Conservation (phyloP, 1,140 invertebrate genomes). For the Brachionus manjavacas region DNA sequence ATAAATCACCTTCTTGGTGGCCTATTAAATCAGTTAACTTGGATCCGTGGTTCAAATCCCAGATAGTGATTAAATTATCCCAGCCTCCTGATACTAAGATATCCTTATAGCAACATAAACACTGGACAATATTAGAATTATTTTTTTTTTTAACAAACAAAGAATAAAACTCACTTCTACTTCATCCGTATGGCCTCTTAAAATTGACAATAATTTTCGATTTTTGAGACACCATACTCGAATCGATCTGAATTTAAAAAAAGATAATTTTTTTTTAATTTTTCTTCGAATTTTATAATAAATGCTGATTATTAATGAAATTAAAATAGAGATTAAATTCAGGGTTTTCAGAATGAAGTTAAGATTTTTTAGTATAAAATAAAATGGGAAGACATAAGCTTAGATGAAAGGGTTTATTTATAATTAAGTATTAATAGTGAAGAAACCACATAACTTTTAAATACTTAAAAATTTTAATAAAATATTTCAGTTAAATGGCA, state of each 20-base stretch:
- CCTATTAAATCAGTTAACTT: conserved; percentile 45
- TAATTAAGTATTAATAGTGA: too few species aligned
- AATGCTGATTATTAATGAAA: too few species aligned
- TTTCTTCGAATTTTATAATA: neutral
- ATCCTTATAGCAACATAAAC: conserved; percentile 45
- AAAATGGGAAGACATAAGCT: too few species aligned
- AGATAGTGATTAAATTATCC: conserved; percentile 50
- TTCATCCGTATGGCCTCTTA: conserved; percentile 33
- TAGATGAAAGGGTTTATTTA: too few species aligned
- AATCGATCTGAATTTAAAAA: neutral
- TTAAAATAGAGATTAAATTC: too few species aligned
- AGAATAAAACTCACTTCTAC: neutral
- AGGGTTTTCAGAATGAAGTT: neutral
- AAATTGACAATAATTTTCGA: conserved; percentile 46
- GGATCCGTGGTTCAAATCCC: conserved; percentile 46
- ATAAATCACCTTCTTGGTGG: conserved; percentile 49
- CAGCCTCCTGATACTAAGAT: conserved; percentile 47
- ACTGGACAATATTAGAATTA: conserved; percentile 44
- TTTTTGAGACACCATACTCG: neutral
- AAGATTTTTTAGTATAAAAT: too few species aligned
- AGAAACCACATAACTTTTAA: too few species aligned
- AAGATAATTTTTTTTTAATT: neutral
- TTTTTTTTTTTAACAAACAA: neutral
- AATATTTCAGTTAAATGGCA: too few species aligned
- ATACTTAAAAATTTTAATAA: too few species aligned